phyloP scores from a whole-genome alignment of 2,888 invertebrate species.

The Euzetes globulus region DNA sequence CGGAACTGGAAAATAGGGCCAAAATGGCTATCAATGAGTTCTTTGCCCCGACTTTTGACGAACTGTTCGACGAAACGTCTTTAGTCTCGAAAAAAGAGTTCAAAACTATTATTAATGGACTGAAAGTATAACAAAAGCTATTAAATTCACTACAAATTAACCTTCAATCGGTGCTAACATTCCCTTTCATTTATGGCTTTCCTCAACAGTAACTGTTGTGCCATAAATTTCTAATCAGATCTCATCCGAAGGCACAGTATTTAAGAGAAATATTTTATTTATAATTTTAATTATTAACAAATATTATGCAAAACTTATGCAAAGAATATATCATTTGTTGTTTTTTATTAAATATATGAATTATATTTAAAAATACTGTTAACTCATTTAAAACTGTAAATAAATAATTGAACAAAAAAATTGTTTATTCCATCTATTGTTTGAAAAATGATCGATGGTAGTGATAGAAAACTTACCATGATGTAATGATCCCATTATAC shows the following conservation, averaged over 20 bases:
- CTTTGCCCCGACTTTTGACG: neutral
- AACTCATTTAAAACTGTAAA: neutral
- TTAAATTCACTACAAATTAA: neutral
- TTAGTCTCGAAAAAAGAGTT: neutral
- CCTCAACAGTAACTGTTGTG: neutral
- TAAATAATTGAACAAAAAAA: too few relatives aligned
- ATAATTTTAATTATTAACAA: too few relatives aligned
- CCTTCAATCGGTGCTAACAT: neutral
- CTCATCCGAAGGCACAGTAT: neutral
- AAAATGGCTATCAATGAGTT: neutral
- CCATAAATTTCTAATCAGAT: neutral
- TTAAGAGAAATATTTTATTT: too few relatives aligned
- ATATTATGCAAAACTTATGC: too few relatives aligned
- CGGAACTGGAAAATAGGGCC: neutral
- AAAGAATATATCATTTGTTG: neutral
- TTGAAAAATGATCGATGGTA: too few relatives aligned
- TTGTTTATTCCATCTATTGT: too few relatives aligned
- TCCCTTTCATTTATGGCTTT: neutral
- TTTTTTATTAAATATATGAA: neutral
- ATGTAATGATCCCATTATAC: too few relatives aligned
- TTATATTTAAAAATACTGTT: neutral
- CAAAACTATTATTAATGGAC: neutral
- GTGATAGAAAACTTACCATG: too few relatives aligned
- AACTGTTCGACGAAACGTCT: neutral
- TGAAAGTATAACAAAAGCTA: neutral